Conservation (phyloP, 2,797 vertebrate species). For the Rhinophrynus dorsalis region DNA sequence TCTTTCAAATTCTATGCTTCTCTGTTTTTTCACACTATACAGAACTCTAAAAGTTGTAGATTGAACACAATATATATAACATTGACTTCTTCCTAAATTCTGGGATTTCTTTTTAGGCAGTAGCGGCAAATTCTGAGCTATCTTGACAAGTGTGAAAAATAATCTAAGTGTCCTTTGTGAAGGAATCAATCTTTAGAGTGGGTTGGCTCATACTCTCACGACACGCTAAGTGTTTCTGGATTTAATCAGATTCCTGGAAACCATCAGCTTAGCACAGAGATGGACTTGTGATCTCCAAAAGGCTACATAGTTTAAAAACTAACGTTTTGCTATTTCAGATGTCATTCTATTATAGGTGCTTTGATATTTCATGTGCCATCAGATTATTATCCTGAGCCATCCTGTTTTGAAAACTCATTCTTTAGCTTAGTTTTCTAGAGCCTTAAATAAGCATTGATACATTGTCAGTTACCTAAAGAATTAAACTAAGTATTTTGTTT, state of each 20-base stretch:
- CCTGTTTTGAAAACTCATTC: neutral
- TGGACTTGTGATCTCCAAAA: slow-evolving; percentile 24
- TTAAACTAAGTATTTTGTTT: neutral
- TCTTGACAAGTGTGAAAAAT: slow-evolving; percentile 24
- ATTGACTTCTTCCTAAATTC: neutral
- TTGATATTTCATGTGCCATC: neutral
- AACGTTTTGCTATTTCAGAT: slow-evolving; percentile 32
- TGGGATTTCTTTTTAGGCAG: neutral
- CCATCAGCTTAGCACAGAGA: slow-evolving; percentile 5
- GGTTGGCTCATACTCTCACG: neutral
- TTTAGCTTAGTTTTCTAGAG: neutral
- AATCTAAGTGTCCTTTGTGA: slow-evolving; percentile 22
- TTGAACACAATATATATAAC: neutral
- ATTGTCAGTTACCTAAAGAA: slow-evolving; percentile 14
- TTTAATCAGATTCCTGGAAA: slow-evolving; percentile 35
- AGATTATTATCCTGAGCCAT: neutral
- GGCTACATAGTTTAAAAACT: slow-evolving; percentile 30
- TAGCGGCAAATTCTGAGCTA: slow-evolving; percentile 5
- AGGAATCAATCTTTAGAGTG: slow-evolving; percentile 16
- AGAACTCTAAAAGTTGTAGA: too few species aligned
- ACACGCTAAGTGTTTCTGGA: slow-evolving; percentile 26
- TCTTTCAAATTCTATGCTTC: too few species aligned
- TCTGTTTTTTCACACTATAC: too few species aligned
- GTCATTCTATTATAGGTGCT: slow-evolving; percentile 21
- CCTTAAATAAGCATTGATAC: slow-evolving; percentile 1